These are phyloP conservation scores for Benitochromis conjunctus DNA, from an alignment of 2,113 vertebrate species.

Conservation along the genomic window DNA sequence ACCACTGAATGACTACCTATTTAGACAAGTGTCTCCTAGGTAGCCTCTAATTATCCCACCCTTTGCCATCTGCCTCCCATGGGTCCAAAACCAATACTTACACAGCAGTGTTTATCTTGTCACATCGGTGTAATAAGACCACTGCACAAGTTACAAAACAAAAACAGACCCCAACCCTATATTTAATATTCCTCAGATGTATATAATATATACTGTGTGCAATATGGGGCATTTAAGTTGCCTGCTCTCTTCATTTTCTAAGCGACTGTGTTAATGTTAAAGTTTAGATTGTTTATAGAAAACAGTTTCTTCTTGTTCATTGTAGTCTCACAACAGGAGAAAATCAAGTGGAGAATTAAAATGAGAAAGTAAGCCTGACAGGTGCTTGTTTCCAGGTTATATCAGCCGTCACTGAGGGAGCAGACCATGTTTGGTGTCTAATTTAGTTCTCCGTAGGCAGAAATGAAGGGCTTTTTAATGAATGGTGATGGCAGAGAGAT, in stretches of 20 bases:
- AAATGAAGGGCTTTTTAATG: slow-evolving; percentile 39
- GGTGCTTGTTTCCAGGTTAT: slow-evolving; percentile 55
- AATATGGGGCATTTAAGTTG: background rate
- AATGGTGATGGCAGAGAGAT: slow-evolving; percentile 21
- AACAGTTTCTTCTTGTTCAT: background rate
- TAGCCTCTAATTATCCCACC: background rate
- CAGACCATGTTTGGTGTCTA: slow-evolving; percentile 39
- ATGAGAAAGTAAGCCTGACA: slow-evolving; percentile 38
- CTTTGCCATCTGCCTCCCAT: background rate
- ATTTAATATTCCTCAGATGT: background rate
- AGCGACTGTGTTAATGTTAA: background rate
- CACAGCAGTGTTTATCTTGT: background rate
- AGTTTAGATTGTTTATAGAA: background rate
- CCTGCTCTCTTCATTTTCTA: background rate
- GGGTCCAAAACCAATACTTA: background rate
- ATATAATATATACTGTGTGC: background rate
- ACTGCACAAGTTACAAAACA: background rate
- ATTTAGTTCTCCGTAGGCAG: slow-evolving; percentile 30
- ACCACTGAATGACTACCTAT: background rate
- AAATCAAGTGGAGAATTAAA: slow-evolving; percentile 28
- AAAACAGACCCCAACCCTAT: background rate
- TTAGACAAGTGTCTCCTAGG: background rate
- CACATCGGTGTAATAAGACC: background rate
- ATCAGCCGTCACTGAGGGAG: slow-evolving; percentile 47
- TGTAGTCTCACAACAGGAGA: background rate